Base-by-base conservation (phyloP, 2,797 vertebrate genomes). In the Acropternis orthonyx region DNA sequence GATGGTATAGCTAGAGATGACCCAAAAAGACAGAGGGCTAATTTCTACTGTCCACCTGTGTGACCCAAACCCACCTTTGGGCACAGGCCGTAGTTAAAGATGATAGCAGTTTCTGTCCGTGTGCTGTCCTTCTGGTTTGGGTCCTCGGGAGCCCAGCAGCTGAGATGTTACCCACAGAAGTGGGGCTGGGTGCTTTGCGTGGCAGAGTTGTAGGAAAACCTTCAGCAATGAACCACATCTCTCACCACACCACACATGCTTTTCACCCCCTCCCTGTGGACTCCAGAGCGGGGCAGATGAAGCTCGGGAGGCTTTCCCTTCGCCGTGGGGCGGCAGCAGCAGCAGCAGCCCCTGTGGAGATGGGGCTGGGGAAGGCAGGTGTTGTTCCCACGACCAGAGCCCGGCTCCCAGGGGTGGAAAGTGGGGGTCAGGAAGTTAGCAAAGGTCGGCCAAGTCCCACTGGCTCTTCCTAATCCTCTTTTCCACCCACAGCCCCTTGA, bases 401-500 rank as follows among this genome's bases (percentile, higher is more conserved):
- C 58, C 4, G 0, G 58, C 54, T 96, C 94, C 93, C 93, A 74
- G 56, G 20, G 44, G 93, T 62, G 7, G 59, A 91, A 89, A 88
- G 58, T 7, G 4, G 34, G 41, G 93, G 95, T 96, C 89, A 84
- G 94, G 93, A 97, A 97, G 94, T 92, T 92, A 90, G 52, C 51
- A 73, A 92, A 94, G 95, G 93, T 97, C 86, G 2, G 85, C 95
- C 95, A 95, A 96, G 66, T 96, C 92, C 63, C 5, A 2, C 94
- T 92, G 93, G 94, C 94, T 95, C 85, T 92, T 93, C 59, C 61
- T 95, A 97, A 95, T 95, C 90, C 93, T 94, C 80, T 92, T 88
- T 95, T 95, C 94, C 93, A 97, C 90, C 90, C 94, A 96, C 95
- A 96, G 92, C 54, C 80, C 89, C 95, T 96, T 95, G 92, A 86